Evolutionary conservation across 1,140 invertebrate species (phyloP), one percentile per base, ranked within the genome.

Genomic region (Neotoxoptera formosana): DNA sequence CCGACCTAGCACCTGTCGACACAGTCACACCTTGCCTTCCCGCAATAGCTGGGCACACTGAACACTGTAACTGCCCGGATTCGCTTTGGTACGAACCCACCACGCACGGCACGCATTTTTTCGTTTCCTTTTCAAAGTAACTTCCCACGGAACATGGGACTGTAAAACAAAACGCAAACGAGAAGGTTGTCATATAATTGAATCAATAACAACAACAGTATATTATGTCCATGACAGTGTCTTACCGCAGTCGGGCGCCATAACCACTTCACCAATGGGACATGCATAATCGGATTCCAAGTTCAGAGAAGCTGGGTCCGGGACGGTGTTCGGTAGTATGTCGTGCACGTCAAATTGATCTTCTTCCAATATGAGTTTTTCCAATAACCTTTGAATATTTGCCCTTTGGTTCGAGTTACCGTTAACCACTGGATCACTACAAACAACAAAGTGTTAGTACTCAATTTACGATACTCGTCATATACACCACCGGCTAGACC

Each of bases 61-160:
- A 97, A 95, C 99, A 99, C 94, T 97, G 97, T 84, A 97, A 95
- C 95, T 99, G 98, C 7, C 98, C 99, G 7, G 97, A 97, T 95
- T 99, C 97, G 94, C 98, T 98, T 95, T 99, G 99, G 95, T 99
- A 99, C 0, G 97, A 97, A 91, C 99, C 99, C 83, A 97, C 95
- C 1, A 98, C 97, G 95, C 99, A 99, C 9, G 97, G 96, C 30
- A 97, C 95, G 95, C 99, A 99, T 41, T 96, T 96, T 94, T 97
- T 96, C 47, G 96, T 97, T 17, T 96, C 96, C 56, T 96, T 96
- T 94, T 98, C 96, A 95, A 97, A 98, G 96, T 96, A 99, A 7
- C 98, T 98, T 90, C 99, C 99, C 94, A 99, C 96, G 60, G 98
- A 97, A 95, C 99, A 99, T 47, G 99, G 98, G 47, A 99, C 99